Evolutionary conservation across 2,113 vertebrate genomes (phyloP).

Genomic region (Hippotragus niger): DNA sequence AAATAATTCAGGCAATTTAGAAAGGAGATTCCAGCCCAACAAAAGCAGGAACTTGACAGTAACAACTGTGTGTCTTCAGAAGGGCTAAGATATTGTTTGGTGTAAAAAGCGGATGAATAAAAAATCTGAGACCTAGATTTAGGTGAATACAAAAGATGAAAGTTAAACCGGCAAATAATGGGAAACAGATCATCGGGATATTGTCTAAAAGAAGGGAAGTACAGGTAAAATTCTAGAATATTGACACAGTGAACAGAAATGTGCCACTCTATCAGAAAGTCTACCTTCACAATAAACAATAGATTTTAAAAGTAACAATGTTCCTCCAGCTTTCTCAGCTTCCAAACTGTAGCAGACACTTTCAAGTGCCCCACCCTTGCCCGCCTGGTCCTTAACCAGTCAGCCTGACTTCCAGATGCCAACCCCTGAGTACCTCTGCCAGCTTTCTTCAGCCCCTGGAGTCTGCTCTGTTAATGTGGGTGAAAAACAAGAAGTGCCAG

Average conservation of each 20-base stretch:
- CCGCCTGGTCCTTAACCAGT: not conserved
- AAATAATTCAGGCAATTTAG: slow-evolving; percentile 1
- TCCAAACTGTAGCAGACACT: not conserved
- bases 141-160: not conserved
- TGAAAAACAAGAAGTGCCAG: not conserved
- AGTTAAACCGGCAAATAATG: not conserved
- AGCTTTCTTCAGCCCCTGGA: not conserved
- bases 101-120: not conserved
- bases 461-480: not conserved
- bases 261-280: not conserved
- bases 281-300: not conserved
- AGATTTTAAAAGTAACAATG: not conserved
- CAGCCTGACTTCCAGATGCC: not conserved
- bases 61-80: not conserved
- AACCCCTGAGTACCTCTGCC: not conserved
- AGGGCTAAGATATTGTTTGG: not conserved
- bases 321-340: not conserved
- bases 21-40: not conserved
- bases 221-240: not conserved
- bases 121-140: not conserved
- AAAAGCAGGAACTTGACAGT: not conserved
- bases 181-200: not conserved
- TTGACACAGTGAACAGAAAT: not conserved
- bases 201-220: not conserved
- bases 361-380: not conserved